Evolutionary conservation across 1,140 invertebrate species (phyloP), one percentile per base, ranked within the genome.

Genomic region (Nephotettix cincticeps): DNA sequence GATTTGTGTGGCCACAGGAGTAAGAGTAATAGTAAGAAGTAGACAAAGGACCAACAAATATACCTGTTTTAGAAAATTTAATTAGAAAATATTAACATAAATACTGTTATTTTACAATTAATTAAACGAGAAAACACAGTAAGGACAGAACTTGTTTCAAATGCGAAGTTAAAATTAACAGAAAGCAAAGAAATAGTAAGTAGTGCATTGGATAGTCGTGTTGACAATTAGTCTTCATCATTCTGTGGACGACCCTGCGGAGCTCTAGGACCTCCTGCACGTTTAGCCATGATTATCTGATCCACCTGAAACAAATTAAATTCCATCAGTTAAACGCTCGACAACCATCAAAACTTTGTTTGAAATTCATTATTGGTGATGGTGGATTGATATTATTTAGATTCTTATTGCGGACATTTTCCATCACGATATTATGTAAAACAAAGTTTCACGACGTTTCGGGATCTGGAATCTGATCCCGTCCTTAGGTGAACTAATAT

Each of bases 241-340:
- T 87, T 88, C 79, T 87, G 86, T 76, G 86, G 86, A 54, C 86
- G 84, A 43, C 84, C 84, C 54, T 45, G 23, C 58, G 77, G 76
- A 67, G 84, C 79, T 79, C 87, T 89, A 0, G 92, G 85, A 63
- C 97, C 97, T 69, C 97, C 97, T 21, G 96, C 96, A 78, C 91
- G 87, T 83, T 99, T 99, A 0, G 97, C 95, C 95, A 99, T 98
- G 70, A 99, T 99, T 71, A 99, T 99, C 83, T 98, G 92, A 84
- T 99, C 97, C n/a, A 36, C 32, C 32, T 36, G 32, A 36, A 36
- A 36, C 32, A 36, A n/a, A n/a, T n/a, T n/a, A n/a, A n/a, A n/a
- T n/a, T n/a, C n/a, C n/a, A n/a, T n/a, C n/a, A n/a, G n/a, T n/a
- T n/a, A n/a, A n/a, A n/a, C n/a, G n/a, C n/a, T n/a, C n/a, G n/a